Percentiles rank a stretch among this genome's conserved stretches.
These are phyloP conservation scores for Platalea minor DNA, from an alignment of 2,797 vertebrate species.

Conservation along the genomic window DNA sequence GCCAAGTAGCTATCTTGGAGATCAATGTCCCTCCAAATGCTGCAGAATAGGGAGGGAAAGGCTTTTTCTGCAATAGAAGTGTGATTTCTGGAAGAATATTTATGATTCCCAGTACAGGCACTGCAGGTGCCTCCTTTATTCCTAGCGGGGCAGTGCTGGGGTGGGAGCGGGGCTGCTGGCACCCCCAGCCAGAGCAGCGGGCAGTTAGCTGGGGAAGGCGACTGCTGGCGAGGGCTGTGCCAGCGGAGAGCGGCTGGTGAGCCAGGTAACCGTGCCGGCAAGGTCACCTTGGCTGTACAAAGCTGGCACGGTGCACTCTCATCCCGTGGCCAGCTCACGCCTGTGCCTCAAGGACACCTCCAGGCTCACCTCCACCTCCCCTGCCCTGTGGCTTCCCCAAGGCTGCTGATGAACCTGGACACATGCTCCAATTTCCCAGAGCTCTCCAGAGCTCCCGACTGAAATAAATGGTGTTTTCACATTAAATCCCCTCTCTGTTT, in stretches of 20 bases:
- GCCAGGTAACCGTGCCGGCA: fast-evolving
- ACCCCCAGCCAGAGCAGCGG: neutral
- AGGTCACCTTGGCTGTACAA: neutral
- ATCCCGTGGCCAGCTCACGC: neutral
- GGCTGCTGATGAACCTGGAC: neutral
- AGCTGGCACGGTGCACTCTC: neutral
- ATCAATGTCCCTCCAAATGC: neutral
- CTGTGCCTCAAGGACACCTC: neutral
- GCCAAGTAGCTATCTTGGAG: neutral
- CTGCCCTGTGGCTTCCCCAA: neutral
- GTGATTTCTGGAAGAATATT: neutral
- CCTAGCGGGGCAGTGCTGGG: neutral
- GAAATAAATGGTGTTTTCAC: neutral
- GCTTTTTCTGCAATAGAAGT: neutral
- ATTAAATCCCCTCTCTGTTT: neutral
- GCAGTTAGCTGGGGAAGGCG: neutral
- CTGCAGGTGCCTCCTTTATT: neutral
- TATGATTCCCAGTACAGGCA: neutral
- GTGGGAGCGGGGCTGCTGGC: neutral
- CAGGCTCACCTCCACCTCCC: neutral
- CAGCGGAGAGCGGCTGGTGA: neutral
- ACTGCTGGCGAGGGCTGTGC: neutral
- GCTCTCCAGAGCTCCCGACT: neutral
- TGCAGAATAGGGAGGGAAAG: neutral
- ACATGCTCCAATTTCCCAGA: neutral